These are phyloP conservation scores for Athrips mouffetella DNA, from an alignment of 2,888 invertebrate genomes.

Conservation along the genomic window DNA sequence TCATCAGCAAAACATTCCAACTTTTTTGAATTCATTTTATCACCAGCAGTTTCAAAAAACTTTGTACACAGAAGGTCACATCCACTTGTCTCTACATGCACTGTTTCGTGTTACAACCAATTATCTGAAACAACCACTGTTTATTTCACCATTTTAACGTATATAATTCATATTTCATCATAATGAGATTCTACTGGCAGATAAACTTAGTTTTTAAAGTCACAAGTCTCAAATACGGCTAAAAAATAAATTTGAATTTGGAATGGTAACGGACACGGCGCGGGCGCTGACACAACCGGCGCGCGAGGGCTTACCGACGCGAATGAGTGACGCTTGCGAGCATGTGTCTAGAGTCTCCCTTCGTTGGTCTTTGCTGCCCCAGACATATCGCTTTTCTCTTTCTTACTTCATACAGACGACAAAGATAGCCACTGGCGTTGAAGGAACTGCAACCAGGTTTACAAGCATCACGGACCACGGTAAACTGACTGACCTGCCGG, in stretches of 20 bases:
- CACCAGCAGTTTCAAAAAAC: conserved; percentile 45
- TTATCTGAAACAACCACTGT: conserved; percentile 17
- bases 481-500: conserved; percentile 55
- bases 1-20: conserved; percentile 69
- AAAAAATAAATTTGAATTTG: conserved; percentile 49
- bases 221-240: conserved; percentile 31
- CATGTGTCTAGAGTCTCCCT: conserved; percentile 46
- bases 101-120: conserved; percentile 36
- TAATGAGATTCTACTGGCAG: conserved; percentile 32
- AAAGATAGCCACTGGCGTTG: not conserved
- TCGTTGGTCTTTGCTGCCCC: conserved; percentile 1
- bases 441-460: conserved; percentile 2
- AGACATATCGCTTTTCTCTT: not conserved
- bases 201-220: conserved; percentile 28
- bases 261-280: conserved; percentile 44
- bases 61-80: conserved; percentile 56
- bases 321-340: conserved; percentile 48
- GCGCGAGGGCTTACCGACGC: conserved; percentile 54
- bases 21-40: conserved; percentile 73
- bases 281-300: conserved; percentile 55
- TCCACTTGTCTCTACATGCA: conserved; percentile 63
- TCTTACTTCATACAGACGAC: not conserved
- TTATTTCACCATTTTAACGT: conserved; percentile 25
- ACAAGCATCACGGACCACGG: conserved; percentile 34
- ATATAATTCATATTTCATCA: conserved; percentile 9